Conservation (phyloP, 2,113 vertebrate genomes). For the Dolichallabes microphthalmus region DNA sequence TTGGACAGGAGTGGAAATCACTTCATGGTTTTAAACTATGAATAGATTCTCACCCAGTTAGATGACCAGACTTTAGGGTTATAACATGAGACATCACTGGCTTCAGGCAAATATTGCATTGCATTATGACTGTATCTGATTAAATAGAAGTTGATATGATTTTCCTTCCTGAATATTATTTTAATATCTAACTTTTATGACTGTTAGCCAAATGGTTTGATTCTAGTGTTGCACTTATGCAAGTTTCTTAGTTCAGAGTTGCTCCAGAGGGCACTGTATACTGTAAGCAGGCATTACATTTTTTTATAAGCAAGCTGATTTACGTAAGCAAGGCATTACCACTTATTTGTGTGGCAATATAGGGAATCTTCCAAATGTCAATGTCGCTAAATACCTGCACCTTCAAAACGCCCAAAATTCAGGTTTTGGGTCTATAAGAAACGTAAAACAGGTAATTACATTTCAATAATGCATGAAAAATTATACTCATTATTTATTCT, state of each 20-base stretch:
- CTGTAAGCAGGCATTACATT: background rate
- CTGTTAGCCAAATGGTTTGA: background rate
- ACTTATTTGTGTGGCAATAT: background rate
- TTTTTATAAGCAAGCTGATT: too few species aligned
- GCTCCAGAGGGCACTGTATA: background rate
- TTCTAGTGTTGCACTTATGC: too few species aligned
- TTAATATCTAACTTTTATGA: background rate
- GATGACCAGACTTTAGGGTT: background rate
- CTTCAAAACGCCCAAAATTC: background rate
- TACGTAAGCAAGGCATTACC: too few species aligned
- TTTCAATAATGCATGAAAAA: background rate
- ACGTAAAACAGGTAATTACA: background rate
- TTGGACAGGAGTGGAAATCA: conserved; percentile 4
- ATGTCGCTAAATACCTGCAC: background rate
- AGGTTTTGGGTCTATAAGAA: background rate
- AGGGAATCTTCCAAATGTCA: background rate
- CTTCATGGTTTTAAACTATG: conserved; percentile 19
- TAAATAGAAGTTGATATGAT: background rate
- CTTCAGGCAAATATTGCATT: conserved; percentile 11
- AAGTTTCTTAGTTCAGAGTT: background rate
- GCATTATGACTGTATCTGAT: background rate
- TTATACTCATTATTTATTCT: background rate
- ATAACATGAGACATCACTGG: background rate
- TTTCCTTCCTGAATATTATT: background rate
- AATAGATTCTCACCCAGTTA: background rate